A percentile compares a stretch with the other conserved stretches of the same genome.
These are phyloP conservation scores for Octonoba sinensis DNA, from an alignment of 2,888 invertebrate genomes.

Conservation along the genomic window DNA sequence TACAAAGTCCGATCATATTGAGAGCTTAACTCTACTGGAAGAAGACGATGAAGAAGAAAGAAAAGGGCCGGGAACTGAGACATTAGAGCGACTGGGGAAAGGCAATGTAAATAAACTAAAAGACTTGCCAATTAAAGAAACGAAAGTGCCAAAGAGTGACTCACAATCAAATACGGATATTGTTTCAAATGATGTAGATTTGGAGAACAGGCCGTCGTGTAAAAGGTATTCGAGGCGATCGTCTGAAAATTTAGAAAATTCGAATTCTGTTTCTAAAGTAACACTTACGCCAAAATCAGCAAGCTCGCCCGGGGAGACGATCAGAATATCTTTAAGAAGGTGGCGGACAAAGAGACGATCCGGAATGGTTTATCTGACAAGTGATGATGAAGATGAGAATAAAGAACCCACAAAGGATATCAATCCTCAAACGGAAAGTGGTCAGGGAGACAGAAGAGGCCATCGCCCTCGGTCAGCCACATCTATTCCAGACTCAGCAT, in stretches of 20 bases:
- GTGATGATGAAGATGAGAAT: too few relatives aligned
- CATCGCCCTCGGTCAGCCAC: too few relatives aligned
- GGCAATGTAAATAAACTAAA: not conserved
- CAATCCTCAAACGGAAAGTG: too few relatives aligned
- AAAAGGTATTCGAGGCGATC: slow-evolving; percentile 43
- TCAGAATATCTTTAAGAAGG: too few relatives aligned
- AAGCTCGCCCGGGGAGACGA: too few relatives aligned
- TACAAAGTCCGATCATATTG: slow-evolving; percentile 57
- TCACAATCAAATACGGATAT: not conserved
- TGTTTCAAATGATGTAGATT: slow-evolving; percentile 26
- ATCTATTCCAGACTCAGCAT: too few relatives aligned
- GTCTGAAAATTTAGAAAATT: slow-evolving; percentile 24
- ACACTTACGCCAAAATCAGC: slow-evolving; percentile 12
- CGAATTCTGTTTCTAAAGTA: slow-evolving; percentile 29
- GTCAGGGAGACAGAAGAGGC: too few relatives aligned
- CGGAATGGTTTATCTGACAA: too few relatives aligned
- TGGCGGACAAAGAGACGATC: too few relatives aligned
- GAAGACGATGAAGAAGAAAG: slow-evolving; percentile 63
- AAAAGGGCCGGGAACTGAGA: slow-evolving; percentile 24
- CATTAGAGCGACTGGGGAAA: slow-evolving; percentile 6
- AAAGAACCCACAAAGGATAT: too few relatives aligned
- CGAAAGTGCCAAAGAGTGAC: not conserved
- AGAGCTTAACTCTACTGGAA: slow-evolving; percentile 58
- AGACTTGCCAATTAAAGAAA: not conserved
- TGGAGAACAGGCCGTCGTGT: slow-evolving; percentile 49